Conservation (phyloP, 2,113 vertebrate species). For the Seriola quinqueradiata region DNA sequence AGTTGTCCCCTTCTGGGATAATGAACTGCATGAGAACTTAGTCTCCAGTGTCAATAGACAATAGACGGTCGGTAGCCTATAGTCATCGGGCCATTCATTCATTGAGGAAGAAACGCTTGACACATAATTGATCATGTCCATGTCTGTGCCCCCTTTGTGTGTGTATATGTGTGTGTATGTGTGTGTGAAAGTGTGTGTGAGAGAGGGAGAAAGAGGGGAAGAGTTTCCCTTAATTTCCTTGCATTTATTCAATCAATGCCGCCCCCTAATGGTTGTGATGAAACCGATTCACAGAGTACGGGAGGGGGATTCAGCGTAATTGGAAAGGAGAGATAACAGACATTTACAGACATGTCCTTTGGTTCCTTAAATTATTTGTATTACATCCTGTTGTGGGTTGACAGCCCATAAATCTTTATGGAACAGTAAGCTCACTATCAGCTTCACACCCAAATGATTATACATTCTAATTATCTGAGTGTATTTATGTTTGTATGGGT, state of each 20-base stretch:
- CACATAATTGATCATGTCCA: conserved; percentile 85
- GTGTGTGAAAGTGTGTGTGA: conserved; percentile 47
- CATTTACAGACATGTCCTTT: conserved; percentile 54
- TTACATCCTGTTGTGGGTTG: conserved; percentile 48
- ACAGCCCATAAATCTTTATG: conserved; percentile 54
- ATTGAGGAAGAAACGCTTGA: conserved; percentile 81
- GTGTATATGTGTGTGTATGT: conserved; percentile 54
- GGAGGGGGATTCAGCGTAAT: conserved; percentile 44
- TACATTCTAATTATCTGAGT: conserved; percentile 49
- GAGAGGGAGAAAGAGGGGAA: conserved; percentile 4
- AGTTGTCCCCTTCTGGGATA: conserved; percentile 75
- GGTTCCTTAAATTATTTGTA: conserved; percentile 59
- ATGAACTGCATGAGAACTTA: conserved; percentile 85
- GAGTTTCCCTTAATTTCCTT: conserved; percentile 44
- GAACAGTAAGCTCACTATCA: conserved; percentile 47
- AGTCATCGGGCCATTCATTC: conserved; percentile 79
- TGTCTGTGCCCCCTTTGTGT: conserved; percentile 82
- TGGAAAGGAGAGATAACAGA: conserved; percentile 59
- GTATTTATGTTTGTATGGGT: conserved; percentile 33
- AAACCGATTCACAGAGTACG: conserved; percentile 39
- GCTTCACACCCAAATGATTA: conserved; percentile 34
- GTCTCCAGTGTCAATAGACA: conserved; percentile 79
- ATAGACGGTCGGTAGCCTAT: conserved; percentile 78
- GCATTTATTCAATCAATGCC: conserved; percentile 75
- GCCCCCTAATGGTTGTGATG: conserved; percentile 76